Percentiles rank a stretch among this genome's conserved stretches.
phyloP scores from a whole-genome alignment of 1,140 invertebrate species.

The Phortica variegata region DNA sequence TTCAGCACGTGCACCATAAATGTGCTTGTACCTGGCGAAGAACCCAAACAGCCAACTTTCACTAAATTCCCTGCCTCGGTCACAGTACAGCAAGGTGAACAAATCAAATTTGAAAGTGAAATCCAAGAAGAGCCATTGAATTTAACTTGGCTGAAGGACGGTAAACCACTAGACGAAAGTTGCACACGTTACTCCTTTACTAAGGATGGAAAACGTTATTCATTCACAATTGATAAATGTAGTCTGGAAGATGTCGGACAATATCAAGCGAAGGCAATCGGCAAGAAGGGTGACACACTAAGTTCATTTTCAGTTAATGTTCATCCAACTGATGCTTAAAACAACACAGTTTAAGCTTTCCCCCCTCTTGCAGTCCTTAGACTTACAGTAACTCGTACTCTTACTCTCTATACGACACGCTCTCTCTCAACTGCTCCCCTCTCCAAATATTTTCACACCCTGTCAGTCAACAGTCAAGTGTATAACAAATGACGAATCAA shows the following conservation, averaged over 20 bases:
- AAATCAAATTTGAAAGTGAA: conserved; percentile 67
- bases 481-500: too few species aligned
- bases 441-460: too few species aligned
- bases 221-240: conserved; percentile 75
- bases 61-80: conserved; percentile 85
- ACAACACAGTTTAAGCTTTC: too few species aligned
- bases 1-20: conserved; percentile 87
- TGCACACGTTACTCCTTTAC: conserved; percentile 79
- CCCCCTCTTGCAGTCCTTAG: too few species aligned
- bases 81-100: conserved; percentile 80
- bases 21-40: conserved; percentile 84
- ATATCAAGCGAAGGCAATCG: conserved; percentile 83
- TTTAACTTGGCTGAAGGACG: conserved; percentile 86
- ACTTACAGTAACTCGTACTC: too few species aligned
- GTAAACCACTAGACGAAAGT: conserved; percentile 76
- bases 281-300: conserved; percentile 78
- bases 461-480: too few species aligned
- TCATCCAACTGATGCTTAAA: conserved; percentile 3
- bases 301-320: conserved; percentile 88
- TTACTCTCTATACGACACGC: too few species aligned
- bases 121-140: conserved; percentile 60
- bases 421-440: too few species aligned
- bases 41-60: conserved; percentile 79
- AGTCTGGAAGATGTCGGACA: conserved; percentile 82
- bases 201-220: conserved; percentile 74